Base-by-base conservation (phyloP, 2,888 invertebrate genomes). In the Parnassius mnemosyne region DNA sequence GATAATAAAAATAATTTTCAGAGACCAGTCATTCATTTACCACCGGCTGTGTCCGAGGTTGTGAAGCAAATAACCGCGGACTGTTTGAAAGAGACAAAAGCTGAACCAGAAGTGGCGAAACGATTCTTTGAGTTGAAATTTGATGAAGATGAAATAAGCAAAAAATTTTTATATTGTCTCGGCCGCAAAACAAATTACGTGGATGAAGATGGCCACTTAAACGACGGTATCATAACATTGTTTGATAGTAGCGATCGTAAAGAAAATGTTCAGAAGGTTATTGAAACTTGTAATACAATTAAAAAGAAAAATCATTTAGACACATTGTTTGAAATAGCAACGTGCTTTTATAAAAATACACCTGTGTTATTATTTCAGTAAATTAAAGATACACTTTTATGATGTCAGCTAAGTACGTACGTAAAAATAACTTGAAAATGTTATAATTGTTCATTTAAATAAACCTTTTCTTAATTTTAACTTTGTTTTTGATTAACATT, bases 291-390 rank as follows among this genome's bases (percentile, higher is more conserved):
- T 44, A 63, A 63, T 46, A 63, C 54, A 16, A 54, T 41, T 16
- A 53, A 63, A 42, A 50, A 58, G 41, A 13, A 49, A 11, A 51
- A 58, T 44, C 50, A 54, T 25, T 13, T 58, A 16, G 62, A 63
- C n/a, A 63, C 62, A 3, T 51, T 63, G 54, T 10, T 16, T 9
- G 25, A 63, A 50, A 50, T 50, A 7, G 51, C 58, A 5, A 10
- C 54, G n/a, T 63, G 62, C 50, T 63, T 63, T 51, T 51, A 63
- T 34, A 50, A 54, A n/a, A 63, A 63, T 34, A 63, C 62, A 3
- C 62, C 62, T 7, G 54, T 58, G 10, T 25, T 54, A 5, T 44
- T 63, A 41, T 3, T 54, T 50, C 25, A 46, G 46, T 46, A 46
- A 46, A n/a, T 46, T 46, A 12, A 46, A 12, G 46, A 25, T 25